A percentile compares a stretch with the other conserved stretches of the same genome.
phyloP scores from a whole-genome alignment of 2,113 vertebrate species.

The Prunella fulvescens region DNA sequence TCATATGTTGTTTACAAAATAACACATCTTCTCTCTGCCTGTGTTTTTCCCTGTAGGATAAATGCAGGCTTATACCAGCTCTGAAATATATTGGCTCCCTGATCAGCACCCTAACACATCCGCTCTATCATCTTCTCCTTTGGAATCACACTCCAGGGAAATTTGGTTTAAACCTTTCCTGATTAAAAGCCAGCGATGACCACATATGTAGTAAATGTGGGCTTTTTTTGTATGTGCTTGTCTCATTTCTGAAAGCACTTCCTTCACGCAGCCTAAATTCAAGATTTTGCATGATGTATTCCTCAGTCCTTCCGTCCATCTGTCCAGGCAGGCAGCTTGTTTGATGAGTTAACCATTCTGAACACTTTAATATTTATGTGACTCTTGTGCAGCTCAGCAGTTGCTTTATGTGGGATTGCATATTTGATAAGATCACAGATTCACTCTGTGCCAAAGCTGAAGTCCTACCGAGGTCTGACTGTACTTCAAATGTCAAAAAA shows the following conservation, averaged over 20 bases:
- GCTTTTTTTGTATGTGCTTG: not conserved
- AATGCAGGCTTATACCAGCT: not conserved
- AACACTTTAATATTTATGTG: slow-evolving; percentile 51
- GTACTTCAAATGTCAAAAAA: slow-evolving; percentile 68
- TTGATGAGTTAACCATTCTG: slow-evolving; percentile 34
- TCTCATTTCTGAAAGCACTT: slow-evolving; percentile 21
- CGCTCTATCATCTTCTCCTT: slow-evolving; percentile 15
- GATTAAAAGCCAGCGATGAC: slow-evolving; percentile 48
- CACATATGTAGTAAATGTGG: slow-evolving; percentile 14
- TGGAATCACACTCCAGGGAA: slow-evolving; percentile 42
- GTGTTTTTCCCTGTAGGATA: not conserved
- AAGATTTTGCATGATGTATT: slow-evolving; percentile 43
- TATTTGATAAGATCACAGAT: slow-evolving; percentile 59
- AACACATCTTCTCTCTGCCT: slow-evolving; percentile 41
- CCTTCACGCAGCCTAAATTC: not conserved
- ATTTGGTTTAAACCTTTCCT: slow-evolving; percentile 2
- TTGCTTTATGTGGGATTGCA: slow-evolving; percentile 43
- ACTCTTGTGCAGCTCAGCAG: slow-evolving; percentile 23
- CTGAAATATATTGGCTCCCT: slow-evolving; percentile 50
- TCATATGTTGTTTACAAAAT: slow-evolving; percentile 43
- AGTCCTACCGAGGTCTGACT: slow-evolving; percentile 64
- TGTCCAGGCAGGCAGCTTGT: slow-evolving; percentile 42
- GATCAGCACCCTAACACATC: slow-evolving; percentile 30
- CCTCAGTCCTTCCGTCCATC: slow-evolving; percentile 55
- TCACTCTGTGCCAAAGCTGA: slow-evolving; percentile 40